Evolutionary conservation across 1,140 invertebrate species (phyloP).

Genomic region (Ptiloglossa arizonensis): DNA sequence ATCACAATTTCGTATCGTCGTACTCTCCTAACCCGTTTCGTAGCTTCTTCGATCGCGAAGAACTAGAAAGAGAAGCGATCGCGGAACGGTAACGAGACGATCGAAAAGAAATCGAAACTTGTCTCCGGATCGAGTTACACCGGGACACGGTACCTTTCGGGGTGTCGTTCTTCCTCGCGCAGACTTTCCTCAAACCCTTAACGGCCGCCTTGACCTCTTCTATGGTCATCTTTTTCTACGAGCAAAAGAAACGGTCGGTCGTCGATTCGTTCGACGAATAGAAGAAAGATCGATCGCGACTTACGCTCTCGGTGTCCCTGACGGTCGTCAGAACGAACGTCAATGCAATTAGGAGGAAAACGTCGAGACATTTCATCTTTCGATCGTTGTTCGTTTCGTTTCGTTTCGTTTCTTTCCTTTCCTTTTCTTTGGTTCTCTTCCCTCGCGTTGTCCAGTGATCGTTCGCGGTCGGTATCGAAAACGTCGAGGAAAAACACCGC

Average conservation of each 20-base stretch:
- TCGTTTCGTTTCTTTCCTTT: background rate
- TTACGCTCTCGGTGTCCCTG: constrained; percentile 55
- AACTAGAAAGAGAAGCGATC: no score
- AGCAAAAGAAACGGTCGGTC: background rate
- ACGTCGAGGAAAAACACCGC: no score
- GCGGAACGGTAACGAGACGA: background rate
- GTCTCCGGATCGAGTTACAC: background rate
- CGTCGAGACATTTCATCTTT: background rate
- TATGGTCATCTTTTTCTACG: constrained; percentile 50
- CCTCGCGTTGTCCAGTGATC: no score
- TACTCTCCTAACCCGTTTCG: no score
- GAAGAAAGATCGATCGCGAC: background rate
- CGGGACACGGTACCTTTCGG: constrained; percentile 43
- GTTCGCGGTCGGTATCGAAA: no score
- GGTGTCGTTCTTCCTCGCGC: constrained; percentile 21
- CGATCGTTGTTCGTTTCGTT: background rate
- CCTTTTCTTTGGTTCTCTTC: no score
- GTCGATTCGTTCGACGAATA: background rate
- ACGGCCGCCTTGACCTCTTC: constrained; percentile 1
- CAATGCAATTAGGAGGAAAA: constrained; percentile 16
- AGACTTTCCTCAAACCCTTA: constrained; percentile 29
- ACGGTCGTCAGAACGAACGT: constrained; percentile 3
- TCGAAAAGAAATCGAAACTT: background rate
- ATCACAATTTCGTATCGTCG: no score
- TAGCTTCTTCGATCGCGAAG: no score